phyloP scores from a whole-genome alignment of 2,888 invertebrate genomes.

The Nomada hirtipes region DNA sequence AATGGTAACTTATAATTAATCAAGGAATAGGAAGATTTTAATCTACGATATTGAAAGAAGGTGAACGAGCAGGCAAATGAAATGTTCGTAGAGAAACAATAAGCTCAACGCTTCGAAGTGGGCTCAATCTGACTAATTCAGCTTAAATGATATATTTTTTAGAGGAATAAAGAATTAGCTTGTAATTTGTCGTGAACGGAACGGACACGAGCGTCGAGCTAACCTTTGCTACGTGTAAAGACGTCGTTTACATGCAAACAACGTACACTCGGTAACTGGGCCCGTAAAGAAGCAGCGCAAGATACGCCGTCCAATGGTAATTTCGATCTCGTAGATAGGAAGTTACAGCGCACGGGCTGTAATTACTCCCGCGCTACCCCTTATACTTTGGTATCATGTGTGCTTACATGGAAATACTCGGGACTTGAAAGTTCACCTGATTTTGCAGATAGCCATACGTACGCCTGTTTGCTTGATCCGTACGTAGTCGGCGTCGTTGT shows the following conservation, averaged over 20 bases:
- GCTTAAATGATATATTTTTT: slow-evolving; percentile 47
- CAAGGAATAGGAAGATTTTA: no score
- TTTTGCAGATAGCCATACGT: slow-evolving; percentile 59
- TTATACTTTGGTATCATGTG: slow-evolving; percentile 71
- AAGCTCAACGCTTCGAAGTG: neutral
- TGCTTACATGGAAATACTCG: slow-evolving; percentile 61
- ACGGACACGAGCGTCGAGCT: slow-evolving; percentile 66
- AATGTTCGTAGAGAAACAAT: no score
- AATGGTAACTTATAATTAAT: no score
- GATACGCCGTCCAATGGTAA: slow-evolving; percentile 75
- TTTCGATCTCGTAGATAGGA: slow-evolving; percentile 77
- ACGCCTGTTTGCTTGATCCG: slow-evolving; percentile 41
- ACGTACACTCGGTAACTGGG: slow-evolving; percentile 71
- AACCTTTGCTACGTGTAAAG: slow-evolving; percentile 74
- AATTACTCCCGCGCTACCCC: slow-evolving; percentile 71
- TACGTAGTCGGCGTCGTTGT: slow-evolving; percentile 27
- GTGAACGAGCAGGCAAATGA: no score
- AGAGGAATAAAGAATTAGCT: slow-evolving; percentile 56
- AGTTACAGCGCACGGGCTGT: slow-evolving; percentile 72
- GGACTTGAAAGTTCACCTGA: slow-evolving; percentile 65
- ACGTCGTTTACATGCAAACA: slow-evolving; percentile 79
- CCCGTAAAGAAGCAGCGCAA: slow-evolving; percentile 76
- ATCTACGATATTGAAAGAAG: no score
- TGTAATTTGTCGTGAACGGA: slow-evolving; percentile 71
- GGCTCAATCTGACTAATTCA: neutral